Evolutionary conservation across 1,140 invertebrate species (phyloP), one percentile per base, ranked within the genome.

Genomic region (Armadillidium nasatum): DNA sequence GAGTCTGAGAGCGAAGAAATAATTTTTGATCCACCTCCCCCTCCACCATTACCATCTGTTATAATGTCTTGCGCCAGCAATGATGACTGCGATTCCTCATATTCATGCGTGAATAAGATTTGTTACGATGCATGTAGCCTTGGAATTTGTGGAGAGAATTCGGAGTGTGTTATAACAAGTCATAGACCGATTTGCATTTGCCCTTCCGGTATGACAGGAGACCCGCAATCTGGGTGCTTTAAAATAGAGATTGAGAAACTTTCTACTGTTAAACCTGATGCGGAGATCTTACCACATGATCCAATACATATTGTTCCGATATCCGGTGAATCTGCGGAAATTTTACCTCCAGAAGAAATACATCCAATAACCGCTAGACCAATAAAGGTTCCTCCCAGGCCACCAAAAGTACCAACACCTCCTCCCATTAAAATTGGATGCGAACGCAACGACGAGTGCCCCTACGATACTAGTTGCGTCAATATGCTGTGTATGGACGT

Each of bases 401-500:
- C 72, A 19, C 72, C 72, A 43, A 44, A 43, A 15, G 67, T 73
- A 2, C 75, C 75, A 23, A 15, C 66, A 21, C 46, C 54, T 66
- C 71, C 71, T 33, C 22, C 46, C 44, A 76, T 76, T 88, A 54
- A 90, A 86, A 87, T 90, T 79, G 90, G 89, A 83, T 94, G 92
- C 83, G 83, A 87, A 73, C 87, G 87, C 23, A 88, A 92, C 83
- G 84, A 87, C 73, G 90, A 92, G 76, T 95, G 94, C 84, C 87
- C 91, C 13, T 83, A 85, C 15, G 88, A 91, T 19, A 89, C 91
- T 69, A 88, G 89, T 15, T 94, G 93, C 81, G 81, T 89, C 0
- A 86, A 89, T 76, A 89, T 89, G 77, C 87, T 88, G 45, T 95
- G 93, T 82, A 84, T 91, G 1, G 89, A 92, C 83, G 92, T 92